Conservation (phyloP, 2,888 invertebrate species). For the Molorchus minor region DNA sequence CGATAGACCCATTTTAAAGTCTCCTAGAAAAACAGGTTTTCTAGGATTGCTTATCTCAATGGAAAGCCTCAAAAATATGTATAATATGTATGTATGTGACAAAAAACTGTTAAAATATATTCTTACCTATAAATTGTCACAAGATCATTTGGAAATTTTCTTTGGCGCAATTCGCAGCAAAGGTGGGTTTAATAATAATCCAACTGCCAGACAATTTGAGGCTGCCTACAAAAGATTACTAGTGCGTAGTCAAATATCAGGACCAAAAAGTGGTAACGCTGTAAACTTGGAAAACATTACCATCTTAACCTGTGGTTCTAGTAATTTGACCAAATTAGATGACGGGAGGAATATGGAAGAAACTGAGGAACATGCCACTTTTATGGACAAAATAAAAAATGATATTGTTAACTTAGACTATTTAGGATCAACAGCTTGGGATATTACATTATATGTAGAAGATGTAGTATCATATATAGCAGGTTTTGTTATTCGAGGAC, state of each 20-base stretch:
- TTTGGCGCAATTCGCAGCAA: conserved; percentile 21
- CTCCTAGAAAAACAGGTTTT: conserved; percentile 29
- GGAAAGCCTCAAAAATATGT: conserved; percentile 25
- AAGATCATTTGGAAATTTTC: conserved; percentile 30
- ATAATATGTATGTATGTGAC: conserved; percentile 17
- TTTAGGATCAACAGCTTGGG: not conserved
- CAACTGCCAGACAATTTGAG: conserved; percentile 28
- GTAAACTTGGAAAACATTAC: conserved; percentile 16
- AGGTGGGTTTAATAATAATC: conserved; percentile 32
- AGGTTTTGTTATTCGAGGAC: conserved; percentile 25
- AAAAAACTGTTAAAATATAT: conserved; percentile 23
- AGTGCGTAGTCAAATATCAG: conserved; percentile 19
- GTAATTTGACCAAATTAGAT: not conserved
- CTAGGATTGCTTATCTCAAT: conserved; percentile 33
- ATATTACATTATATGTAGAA: conserved; percentile 19
- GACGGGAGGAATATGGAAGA: too few species aligned
- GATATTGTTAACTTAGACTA: not conserved
- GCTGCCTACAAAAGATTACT: conserved; percentile 23
- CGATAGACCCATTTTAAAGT: conserved; percentile 11
- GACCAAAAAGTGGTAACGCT: conserved; percentile 23
- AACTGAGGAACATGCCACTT: too few species aligned
- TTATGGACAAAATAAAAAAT: too few species aligned
- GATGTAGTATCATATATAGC: conserved; percentile 30
- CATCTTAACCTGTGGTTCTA: conserved; percentile 18
- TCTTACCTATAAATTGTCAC: conserved; percentile 25